Conservation (phyloP, 2,888 invertebrate species). For the Plebejus anna region DNA sequence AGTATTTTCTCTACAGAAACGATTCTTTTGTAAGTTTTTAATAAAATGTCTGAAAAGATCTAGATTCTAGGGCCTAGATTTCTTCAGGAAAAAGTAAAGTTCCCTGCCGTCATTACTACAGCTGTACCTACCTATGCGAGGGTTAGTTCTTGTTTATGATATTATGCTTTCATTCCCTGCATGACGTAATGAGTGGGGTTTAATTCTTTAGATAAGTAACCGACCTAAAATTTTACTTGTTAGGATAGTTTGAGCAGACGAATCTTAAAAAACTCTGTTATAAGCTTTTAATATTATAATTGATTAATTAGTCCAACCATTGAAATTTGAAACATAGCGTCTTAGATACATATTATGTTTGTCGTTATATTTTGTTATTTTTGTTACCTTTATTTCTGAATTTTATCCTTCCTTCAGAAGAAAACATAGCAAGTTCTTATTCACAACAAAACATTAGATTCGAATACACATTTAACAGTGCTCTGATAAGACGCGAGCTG, state of each 20-base stretch:
- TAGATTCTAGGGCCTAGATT: neutral
- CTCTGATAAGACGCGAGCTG: conserved; percentile 7
- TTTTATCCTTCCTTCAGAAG: neutral
- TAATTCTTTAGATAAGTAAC: neutral
- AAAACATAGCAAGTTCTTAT: neutral
- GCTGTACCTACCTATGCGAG: neutral
- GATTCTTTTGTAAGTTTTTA: conserved; percentile 25
- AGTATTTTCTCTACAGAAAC: conserved; percentile 42
- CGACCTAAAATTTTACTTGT: neutral
- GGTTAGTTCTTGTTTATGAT: neutral
- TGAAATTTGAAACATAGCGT: too few species aligned
- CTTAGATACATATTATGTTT: too few species aligned
- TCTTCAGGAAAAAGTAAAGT: conserved; percentile 8
- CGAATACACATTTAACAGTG: neutral
- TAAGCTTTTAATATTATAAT: too few species aligned
- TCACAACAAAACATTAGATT: conserved; percentile 1
- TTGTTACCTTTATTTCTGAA: neutral
- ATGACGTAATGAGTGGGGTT: neutral
- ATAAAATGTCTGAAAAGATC: conserved; percentile 26
- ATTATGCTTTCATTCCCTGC: neutral
- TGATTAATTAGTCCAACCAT: too few species aligned
- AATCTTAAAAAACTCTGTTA: neutral
- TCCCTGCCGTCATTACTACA: neutral
- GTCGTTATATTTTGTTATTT: too few species aligned
- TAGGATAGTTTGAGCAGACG: too few species aligned